These are phyloP conservation scores for Rostratula benghalensis DNA, from an alignment of 2,113 vertebrate species.

Conservation along the genomic window DNA sequence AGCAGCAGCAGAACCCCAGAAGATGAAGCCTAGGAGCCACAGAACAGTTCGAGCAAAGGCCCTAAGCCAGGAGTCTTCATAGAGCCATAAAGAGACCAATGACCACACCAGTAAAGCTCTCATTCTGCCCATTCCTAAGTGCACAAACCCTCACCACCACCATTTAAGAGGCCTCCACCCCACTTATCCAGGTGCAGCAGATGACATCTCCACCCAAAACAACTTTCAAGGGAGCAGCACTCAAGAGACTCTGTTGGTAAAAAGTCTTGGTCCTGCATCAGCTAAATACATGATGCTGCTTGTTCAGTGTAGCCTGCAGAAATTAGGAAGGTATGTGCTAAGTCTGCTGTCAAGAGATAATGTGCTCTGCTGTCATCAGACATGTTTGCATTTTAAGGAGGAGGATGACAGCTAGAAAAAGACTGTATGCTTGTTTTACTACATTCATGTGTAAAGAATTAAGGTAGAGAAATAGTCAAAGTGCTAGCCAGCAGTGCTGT, in stretches of 20 bases:
- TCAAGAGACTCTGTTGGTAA: background rate
- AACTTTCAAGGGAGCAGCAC: background rate
- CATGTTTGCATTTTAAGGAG: background rate
- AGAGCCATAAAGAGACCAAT: background rate
- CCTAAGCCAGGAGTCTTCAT: background rate
- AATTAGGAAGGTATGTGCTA: background rate
- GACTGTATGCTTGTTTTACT: background rate
- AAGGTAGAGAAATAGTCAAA: background rate
- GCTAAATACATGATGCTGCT: background rate
- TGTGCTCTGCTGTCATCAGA: background rate
- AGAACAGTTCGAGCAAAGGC: background rate
- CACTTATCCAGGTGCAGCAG: background rate
- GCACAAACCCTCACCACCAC: rapidly evolving
- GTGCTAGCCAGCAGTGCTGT: background rate
- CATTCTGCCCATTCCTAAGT: rapidly evolving
- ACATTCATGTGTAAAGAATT: background rate
- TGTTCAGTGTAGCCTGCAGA: background rate
- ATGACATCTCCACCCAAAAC: background rate
- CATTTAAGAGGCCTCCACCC: background rate
- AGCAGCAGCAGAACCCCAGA: background rate
- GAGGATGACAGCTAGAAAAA: background rate
- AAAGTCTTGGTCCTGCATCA: background rate
- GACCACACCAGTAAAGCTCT: rapidly evolving
- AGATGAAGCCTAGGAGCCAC: background rate
- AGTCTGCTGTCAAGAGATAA: background rate